Evolutionary conservation across 1,140 invertebrate genomes (phyloP).

Genomic region (Carposina sasakii): DNA sequence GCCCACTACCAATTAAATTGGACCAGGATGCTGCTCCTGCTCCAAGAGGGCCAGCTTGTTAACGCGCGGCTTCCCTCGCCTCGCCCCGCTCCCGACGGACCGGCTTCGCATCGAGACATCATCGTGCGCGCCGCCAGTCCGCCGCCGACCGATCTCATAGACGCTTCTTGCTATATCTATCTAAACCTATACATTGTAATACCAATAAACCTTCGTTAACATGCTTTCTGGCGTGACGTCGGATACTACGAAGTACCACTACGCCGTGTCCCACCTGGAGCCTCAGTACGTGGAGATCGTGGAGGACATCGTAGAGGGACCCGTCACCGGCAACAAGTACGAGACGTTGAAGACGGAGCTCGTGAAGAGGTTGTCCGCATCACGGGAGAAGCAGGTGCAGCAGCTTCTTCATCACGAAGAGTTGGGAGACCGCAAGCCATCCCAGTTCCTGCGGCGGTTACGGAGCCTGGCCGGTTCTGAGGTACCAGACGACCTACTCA

Average conservation of each 20-base stretch:
- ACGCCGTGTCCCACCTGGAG: not conserved
- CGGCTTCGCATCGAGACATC: too few species aligned
- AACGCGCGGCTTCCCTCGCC: not conserved
- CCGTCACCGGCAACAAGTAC: not conserved
- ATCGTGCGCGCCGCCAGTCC: too few species aligned
- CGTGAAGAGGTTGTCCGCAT: not conserved
- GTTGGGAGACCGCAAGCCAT: constrained; percentile 27
- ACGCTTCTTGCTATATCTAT: too few species aligned
- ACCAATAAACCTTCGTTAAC: too few species aligned
- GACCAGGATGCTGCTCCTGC: not conserved
- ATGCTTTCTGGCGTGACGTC: not conserved
- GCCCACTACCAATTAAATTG: not conserved
- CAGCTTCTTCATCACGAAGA: constrained; percentile 31
- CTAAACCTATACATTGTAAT: too few species aligned
- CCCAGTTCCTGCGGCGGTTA: constrained; percentile 26
- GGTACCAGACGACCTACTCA: constrained; percentile 5
- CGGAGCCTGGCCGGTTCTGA: constrained; percentile 2
- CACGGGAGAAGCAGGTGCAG: constrained; percentile 9
- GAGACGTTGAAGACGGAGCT: constrained; percentile 5
- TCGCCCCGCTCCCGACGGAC: too few species aligned
- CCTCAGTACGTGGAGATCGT: not conserved
- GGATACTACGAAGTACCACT: constrained; percentile 3
- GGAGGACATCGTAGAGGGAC: not conserved
- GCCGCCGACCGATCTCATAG: too few species aligned
- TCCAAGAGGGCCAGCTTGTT: not conserved